phyloP scores from a whole-genome alignment of 2,797 vertebrate genomes.

The Fistularia tabacaria region DNA sequence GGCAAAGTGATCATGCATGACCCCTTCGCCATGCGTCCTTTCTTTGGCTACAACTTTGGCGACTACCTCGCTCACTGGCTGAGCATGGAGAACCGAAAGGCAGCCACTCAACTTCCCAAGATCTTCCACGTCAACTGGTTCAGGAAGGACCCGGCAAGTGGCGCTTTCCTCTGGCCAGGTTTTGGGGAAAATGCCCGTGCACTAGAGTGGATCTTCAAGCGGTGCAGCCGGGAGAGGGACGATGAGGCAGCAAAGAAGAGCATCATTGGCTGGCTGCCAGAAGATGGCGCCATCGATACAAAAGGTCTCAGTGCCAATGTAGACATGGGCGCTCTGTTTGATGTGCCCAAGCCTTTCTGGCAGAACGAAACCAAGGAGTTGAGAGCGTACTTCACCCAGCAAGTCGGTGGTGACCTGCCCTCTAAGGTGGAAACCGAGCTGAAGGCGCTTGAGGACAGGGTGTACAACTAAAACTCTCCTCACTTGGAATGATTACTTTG shows the following conservation, averaged over 20 bases:
- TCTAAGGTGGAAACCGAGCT: slow-evolving; percentile 80
- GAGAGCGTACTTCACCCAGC: slow-evolving; percentile 81
- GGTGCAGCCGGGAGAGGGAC: slow-evolving; percentile 77
- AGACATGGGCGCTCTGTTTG: slow-evolving; percentile 78
- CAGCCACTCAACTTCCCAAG: slow-evolving; percentile 78
- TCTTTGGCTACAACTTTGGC: slow-evolving; percentile 94
- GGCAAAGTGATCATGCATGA: slow-evolving; percentile 90
- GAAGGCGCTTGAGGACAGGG: slow-evolving; percentile 76
- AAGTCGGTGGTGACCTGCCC: slow-evolving; percentile 85
- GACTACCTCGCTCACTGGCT: slow-evolving; percentile 90
- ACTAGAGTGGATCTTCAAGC: slow-evolving; percentile 89
- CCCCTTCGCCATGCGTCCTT: slow-evolving; percentile 92
- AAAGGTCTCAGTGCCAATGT: slow-evolving; percentile 70
- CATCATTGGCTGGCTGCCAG: slow-evolving; percentile 81
- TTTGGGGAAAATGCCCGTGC: slow-evolving; percentile 89
- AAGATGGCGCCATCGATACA: slow-evolving; percentile 78
- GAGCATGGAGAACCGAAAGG: slow-evolving; percentile 80
- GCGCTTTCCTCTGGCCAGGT: slow-evolving; percentile 89
- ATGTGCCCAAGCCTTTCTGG: slow-evolving; percentile 85
- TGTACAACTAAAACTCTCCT: slow-evolving; percentile 61
- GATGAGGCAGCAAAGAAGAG: slow-evolving; percentile 76
- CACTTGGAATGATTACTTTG: slow-evolving; percentile 1
- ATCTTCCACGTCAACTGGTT: slow-evolving; percentile 98
- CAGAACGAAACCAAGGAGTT: slow-evolving; percentile 82
- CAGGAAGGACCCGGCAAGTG: slow-evolving; percentile 73